phyloP scores from a whole-genome alignment of 2,888 invertebrate species.

The Drosophila fungiperda region DNA sequence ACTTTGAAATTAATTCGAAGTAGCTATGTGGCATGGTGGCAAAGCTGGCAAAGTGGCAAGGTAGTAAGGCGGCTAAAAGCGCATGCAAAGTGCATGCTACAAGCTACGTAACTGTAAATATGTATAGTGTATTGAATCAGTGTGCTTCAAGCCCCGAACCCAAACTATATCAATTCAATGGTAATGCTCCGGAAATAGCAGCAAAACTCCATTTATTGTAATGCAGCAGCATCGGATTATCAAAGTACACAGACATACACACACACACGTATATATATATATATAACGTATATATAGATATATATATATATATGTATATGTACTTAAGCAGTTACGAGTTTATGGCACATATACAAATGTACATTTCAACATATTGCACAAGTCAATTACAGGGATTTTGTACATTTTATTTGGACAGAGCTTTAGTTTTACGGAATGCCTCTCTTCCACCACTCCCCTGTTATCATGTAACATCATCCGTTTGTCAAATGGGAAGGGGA shows the following conservation, averaged over 20 bases:
- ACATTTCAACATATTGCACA: slow-evolving; percentile 67
- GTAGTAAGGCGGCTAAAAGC: slow-evolving; percentile 45
- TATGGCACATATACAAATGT: slow-evolving; percentile 33
- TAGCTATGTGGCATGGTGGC: slow-evolving; percentile 13
- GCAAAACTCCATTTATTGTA: slow-evolving; percentile 49
- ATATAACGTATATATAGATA: no score
- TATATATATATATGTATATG: not conserved
- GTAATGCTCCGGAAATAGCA: slow-evolving; percentile 13
- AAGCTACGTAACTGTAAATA: not conserved
- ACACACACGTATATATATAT: not conserved
- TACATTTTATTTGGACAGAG: slow-evolving; percentile 61
- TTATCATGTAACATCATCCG: not conserved
- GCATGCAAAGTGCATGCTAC: slow-evolving; percentile 51
- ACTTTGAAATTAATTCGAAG: slow-evolving; percentile 48
- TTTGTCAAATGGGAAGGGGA: not conserved
- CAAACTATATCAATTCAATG: not conserved
- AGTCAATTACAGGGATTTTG: slow-evolving; percentile 75
- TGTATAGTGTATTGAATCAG: not conserved
- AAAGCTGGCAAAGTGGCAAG: not conserved
- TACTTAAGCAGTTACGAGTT: slow-evolving; percentile 11
- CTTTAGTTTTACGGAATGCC: slow-evolving; percentile 60
- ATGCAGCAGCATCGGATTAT: slow-evolving; percentile 50
- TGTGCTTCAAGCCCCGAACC: not conserved
- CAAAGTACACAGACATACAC: slow-evolving; percentile 32
- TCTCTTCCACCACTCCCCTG: not conserved